These are phyloP conservation scores for Formicarius rufipectus DNA, from an alignment of 2,113 vertebrate species.

Conservation along the genomic window DNA sequence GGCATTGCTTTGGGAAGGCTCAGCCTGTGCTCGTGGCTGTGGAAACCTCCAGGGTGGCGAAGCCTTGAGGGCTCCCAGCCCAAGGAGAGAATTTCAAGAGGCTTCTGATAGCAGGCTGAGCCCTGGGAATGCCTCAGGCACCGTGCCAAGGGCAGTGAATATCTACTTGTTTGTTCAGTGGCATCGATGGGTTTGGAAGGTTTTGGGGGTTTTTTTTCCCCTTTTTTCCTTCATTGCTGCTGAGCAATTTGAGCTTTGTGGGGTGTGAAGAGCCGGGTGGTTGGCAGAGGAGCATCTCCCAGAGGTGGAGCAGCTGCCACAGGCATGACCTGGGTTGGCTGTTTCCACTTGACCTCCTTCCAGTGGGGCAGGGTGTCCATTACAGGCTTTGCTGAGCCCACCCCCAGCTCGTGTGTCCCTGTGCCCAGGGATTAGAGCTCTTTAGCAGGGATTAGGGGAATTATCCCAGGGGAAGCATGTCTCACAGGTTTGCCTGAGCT, in stretches of 20 bases:
- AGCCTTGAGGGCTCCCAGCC: not conserved
- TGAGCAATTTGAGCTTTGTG: not conserved
- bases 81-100: not conserved
- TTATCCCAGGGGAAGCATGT: not conserved
- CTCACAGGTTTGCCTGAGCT: not conserved
- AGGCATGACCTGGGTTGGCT: not conserved
- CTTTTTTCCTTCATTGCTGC: not conserved
- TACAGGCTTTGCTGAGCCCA: not conserved
- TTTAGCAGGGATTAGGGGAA: conserved; percentile 41
- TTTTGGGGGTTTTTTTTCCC: too few species aligned
- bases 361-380: not conserved
- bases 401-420: not conserved
- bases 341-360: not conserved
- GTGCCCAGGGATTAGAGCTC: conserved; percentile 28
- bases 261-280: not conserved
- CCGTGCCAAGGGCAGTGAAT: not conserved
- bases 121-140: not conserved
- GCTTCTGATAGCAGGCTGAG: not conserved
- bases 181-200: not conserved
- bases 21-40: not conserved
- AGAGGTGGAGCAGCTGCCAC: not conserved
- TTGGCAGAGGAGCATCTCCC: not conserved
- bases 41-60: not conserved
- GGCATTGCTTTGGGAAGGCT: not conserved
- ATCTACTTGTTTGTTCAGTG: not conserved